Base-by-base conservation (phyloP, 35 echinoderm and acorn worm genomes). In the Heliocidaris tuberculata region DNA sequence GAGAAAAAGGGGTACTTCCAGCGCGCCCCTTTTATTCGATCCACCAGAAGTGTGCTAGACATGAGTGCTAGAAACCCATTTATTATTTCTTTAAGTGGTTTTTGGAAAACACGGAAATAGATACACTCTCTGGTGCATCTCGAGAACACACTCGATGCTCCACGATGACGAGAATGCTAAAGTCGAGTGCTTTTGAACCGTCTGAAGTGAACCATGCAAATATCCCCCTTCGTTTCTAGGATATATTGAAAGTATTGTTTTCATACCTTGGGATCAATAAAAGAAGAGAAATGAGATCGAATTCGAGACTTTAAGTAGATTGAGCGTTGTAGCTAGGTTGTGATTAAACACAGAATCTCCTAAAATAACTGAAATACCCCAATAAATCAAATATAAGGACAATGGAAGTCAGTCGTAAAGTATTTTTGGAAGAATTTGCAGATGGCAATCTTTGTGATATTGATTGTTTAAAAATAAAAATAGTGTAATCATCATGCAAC, bases 51-150 rank as follows among this genome's bases (percentile, higher is more conserved):
- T 78, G 65, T 78, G 65, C 65, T 78, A 78, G 65, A 78, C 65
- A 27, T 21, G 65, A 78, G 65, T 78, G 65, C 65, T n/a, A 78
- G 65, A 78, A 78, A 78, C 65, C 65, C 65, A 78, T 78, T 78
- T 78, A 78, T 78, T 78, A 78, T 78, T 78, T 78, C 65, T 78
- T 1, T 21, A 78, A 78, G 65, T 78, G 65, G 65, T 78, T 78
- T 78, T 78, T 24, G 65, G 65, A 78, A 78, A 78, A 78, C 65
- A n/a, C 65, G 65, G 65, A 78, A 78, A 78, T 78, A 78, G 65
- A 78, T 78, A 78, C 65, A 78, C 65, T 78, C 65, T 78, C 27
- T 21, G 65, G 65, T 78, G 65, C 4, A n/a, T 4, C 27, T 78
- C 19, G 27, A 78, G 65, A 78, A 78, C 21, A n/a, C 17, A 78